Base-by-base conservation (phyloP, 1,140 invertebrate genomes). In the Brachionus plicatilis region DNA sequence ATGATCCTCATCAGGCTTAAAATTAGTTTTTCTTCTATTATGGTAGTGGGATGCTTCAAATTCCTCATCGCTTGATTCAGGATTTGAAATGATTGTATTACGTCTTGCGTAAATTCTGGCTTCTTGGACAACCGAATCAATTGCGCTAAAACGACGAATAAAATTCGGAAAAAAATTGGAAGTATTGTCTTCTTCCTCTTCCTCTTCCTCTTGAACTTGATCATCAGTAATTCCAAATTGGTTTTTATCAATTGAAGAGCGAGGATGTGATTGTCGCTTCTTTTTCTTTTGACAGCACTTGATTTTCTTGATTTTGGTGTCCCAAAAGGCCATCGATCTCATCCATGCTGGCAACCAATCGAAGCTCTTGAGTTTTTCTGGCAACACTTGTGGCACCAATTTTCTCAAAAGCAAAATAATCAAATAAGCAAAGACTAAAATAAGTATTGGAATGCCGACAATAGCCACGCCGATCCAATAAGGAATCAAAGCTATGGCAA, bases 401-500 rank as follows among this genome's bases (percentile, higher is more conserved):
- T n/a, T 27, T 78, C 50, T 17, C 11, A 78, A 7, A 24, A 78
- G 33, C 14, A 20, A 27, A 0, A 78, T 20, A 6, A 78, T 0
- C 33, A 78, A 43, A 24, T 29, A 56, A 29, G 6, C n/a, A 50
- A 29, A 24, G 1, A 47, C 6, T 47, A 50, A 78, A 78, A 47
- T 11, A 4, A 78, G 33, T 29, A 78, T 17, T 12, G 75, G 75
- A 41, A 78, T 27, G 24, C 33, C 33, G 1, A 78, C 11, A 27
- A 78, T 47, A 1, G 33, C 75, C 6, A 78, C 3, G 6, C 75
- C 75, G 41, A 78, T 78, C 75, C 43, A 78, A 20, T 78, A 45
- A 14, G 75, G 75, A 78, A 78, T 78, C 3, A 78, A 14, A 27
- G 89, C 91, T 1, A 92, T 85, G 8, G 86, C 88, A 85, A 92